These are phyloP conservation scores for Ethmia dodecea DNA, from an alignment of 2,888 invertebrate species.

Conservation along the genomic window DNA sequence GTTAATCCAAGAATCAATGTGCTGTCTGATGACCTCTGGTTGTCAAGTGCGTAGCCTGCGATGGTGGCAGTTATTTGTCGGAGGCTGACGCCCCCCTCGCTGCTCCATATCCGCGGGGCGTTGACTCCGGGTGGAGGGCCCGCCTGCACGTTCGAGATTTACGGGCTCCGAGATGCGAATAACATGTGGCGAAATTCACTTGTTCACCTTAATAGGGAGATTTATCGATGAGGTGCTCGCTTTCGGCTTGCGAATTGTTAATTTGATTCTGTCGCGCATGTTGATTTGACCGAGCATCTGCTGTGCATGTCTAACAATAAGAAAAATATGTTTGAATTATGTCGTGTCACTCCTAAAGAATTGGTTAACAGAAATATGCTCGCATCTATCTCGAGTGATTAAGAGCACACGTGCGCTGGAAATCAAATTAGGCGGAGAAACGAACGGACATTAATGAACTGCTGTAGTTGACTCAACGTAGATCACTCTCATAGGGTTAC, in stretches of 20 bases:
- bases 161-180: constrained; percentile 25
- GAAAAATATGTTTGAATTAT: too few species aligned
- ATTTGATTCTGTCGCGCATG: too few species aligned
- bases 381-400: too few species aligned
- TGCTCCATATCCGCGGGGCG: constrained; percentile 30
- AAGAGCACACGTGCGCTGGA: too few species aligned
- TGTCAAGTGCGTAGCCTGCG: background rate
- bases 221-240: constrained; percentile 24
- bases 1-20: too few species aligned
- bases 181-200: constrained; percentile 45
- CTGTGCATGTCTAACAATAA: too few species aligned
- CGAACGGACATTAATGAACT: background rate
- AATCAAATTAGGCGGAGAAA: background rate
- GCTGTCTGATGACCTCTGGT: background rate
- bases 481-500: background rate
- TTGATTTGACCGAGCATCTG: too few species aligned
- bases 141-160: constrained; percentile 36
- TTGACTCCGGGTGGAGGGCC: constrained; percentile 14
- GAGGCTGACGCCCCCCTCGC: constrained; percentile 13
- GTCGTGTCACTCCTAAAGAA: too few species aligned
- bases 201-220: constrained; percentile 37
- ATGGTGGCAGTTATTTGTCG: constrained; percentile 5
- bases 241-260: constrained; percentile 5
- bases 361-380: too few species aligned
- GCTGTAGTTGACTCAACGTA: background rate